phyloP scores from a whole-genome alignment of 2,888 invertebrate species.

The Dromius quadrimaculatus region DNA sequence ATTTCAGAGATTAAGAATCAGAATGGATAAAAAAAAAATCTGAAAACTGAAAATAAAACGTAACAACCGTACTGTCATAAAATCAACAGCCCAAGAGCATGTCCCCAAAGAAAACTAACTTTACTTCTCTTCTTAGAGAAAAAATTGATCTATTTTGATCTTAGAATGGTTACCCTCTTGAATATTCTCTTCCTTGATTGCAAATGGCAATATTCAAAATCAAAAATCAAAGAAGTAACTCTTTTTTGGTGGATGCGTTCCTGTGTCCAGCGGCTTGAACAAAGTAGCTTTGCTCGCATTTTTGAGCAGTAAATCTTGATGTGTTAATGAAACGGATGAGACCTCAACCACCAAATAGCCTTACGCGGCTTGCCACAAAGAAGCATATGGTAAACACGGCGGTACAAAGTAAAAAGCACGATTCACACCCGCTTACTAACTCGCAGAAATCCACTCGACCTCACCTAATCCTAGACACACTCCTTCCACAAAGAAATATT shows the following conservation, averaged over 20 bases:
- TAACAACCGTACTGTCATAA: too few species aligned
- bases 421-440: conserved; percentile 43
- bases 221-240: too few species aligned
- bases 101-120: too few species aligned
- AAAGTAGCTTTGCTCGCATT: conserved; percentile 48
- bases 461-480: not conserved
- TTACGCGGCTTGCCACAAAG: conserved; percentile 39
- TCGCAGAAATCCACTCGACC: conserved; percentile 23
- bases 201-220: too few species aligned
- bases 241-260: conserved; percentile 10
- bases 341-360: conserved; percentile 10
- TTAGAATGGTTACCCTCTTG: too few species aligned
- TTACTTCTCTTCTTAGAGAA: too few species aligned
- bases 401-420: conserved; percentile 37
- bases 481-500: not conserved
- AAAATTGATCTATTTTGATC: too few species aligned
- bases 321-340: conserved; percentile 49
- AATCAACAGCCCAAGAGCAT: too few species aligned
- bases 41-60: too few species aligned
- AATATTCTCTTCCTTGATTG: too few species aligned
- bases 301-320: conserved; percentile 49
- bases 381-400: conserved; percentile 26
- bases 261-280: conserved; percentile 22
- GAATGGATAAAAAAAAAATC: too few species aligned
- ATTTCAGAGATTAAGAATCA: too few species aligned